Base-by-base conservation (phyloP, 2,888 invertebrate species). In the Ryuthela nishihirai region DNA sequence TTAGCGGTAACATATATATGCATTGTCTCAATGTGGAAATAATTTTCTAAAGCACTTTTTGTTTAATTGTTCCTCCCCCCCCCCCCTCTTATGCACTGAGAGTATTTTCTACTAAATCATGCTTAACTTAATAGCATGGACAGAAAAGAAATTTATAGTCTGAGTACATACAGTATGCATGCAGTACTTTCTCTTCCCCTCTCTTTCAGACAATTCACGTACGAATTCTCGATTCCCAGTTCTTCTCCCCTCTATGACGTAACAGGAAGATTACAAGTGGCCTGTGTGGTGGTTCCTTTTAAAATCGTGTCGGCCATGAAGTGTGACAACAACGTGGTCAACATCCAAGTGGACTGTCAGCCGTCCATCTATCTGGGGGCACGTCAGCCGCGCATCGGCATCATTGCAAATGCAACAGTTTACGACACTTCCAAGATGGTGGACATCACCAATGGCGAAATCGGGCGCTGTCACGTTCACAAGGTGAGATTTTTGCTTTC, bases 141-240 rank as follows among this genome's bases (percentile, higher is more conserved):
- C n/a, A n/a, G n/a, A n/a, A n/a, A n/a, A n/a, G n/a, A n/a, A n/a
- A n/a, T n/a, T n/a, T n/a, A 32, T 2, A 2, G 32, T 32, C 2
- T n/a, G 12, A n/a, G 32, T 32, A 15, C 32, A n/a, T n/a, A n/a
- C n/a, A n/a, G n/a, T n/a, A n/a, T n/a, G n/a, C n/a, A n/a, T n/a
- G n/a, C n/a, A n/a, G n/a, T n/a, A n/a, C n/a, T n/a, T n/a, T n/a
- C n/a, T n/a, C n/a, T n/a, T 40, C 24, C 24, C 24, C 24, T 7
- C 21, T 32, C 29, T 52, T 42, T 12, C 39, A 62, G 62, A 1
- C 47, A 44, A 23, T 62, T 62, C 39, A 20, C 45, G 15, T 62
- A 62, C 17, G 62, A 62, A n/a, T 62, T 62, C 17, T 52, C 56
- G 3, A 52, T 52, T 7, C 35, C 38, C 1, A 41, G 42, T 18